Base-by-base conservation (phyloP, 2,888 invertebrate genomes). In the Biston stratarius region DNA sequence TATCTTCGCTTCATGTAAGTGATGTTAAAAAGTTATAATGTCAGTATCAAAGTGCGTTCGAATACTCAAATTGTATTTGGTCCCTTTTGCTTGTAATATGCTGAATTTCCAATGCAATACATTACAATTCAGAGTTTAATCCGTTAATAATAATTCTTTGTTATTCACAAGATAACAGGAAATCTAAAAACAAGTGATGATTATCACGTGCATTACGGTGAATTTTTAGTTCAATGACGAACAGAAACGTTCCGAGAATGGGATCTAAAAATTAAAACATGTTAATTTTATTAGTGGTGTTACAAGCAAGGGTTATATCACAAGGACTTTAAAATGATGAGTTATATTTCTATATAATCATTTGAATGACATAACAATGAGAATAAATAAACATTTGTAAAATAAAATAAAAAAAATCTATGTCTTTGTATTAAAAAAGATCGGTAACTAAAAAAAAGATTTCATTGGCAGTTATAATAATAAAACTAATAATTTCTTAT, bases 251-350 rank as follows among this genome's bases (percentile, higher is more conserved):
- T 67, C 68, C 72, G 74, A 74, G 77, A 69, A 64, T 67, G 71
- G 62, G 63, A 33, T 71, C 62, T 68, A 70, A 36, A n/a, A 69
- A 79, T 81, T 79, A 83, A 82, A 77, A 79, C 82, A n/a, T 84
- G 89, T 92, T 92, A 92, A 87, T 88, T 76, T 70, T 64, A 83
- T 94, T 94, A 94, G 94, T 94, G 85, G 73, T 90, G 94, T 94
- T 94, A 94, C 94, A 94, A 94, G 94, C 94, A 91, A 92, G 90
- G 94, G 93, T 92, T 92, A 92, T 87, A 92, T 87, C 85, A 91
- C 90, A 88, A 87, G 80, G 63, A 67, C 84, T 87, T 81, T 83
- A 84, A 77, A 80, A 81, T 79, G 79, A 86, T 82, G 83, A 81
- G 78, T 75, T 82, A 72, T 63, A 58, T 67, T 70, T 81, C 70